Evolutionary conservation across 2,113 vertebrate genomes (phyloP).

Genomic region (Pedionomus torquatus): DNA sequence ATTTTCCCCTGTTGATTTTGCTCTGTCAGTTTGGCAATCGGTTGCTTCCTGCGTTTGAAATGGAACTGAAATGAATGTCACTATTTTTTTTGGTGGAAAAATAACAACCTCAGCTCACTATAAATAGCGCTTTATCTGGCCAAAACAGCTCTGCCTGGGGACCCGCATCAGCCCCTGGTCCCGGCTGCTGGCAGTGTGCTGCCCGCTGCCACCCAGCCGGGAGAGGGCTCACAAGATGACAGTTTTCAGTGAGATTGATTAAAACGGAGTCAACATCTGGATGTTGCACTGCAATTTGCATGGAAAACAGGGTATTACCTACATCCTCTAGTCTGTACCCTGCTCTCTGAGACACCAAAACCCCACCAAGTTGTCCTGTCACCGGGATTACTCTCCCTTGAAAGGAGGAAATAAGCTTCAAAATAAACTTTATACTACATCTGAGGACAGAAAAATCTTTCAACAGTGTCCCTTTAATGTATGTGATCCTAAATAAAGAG

Average conservation of each 20-base stretch:
- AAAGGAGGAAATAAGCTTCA: not conserved
- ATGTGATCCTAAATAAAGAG: not conserved
- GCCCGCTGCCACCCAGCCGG: not conserved
- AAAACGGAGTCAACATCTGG: not conserved
- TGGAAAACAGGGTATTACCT: not conserved
- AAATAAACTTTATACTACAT: not conserved
- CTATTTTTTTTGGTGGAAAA: constrained; percentile 7
- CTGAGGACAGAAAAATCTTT: not conserved
- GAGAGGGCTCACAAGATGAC: not conserved
- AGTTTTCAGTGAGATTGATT: not conserved
- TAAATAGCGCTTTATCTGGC: constrained; percentile 40
- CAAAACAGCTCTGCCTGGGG: constrained; percentile 8
- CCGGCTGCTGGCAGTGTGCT: not conserved
- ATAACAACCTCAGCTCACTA: not conserved
- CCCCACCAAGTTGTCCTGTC: not conserved
- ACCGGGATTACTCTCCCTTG: not conserved
- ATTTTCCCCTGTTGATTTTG: constrained; percentile 33
- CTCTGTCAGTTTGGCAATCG: constrained; percentile 48
- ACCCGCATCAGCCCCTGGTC: not conserved
- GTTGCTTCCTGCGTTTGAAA: constrained; percentile 63
- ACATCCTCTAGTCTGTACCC: not conserved
- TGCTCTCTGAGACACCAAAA: not conserved
- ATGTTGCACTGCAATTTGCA: not conserved
- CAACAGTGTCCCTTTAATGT: not conserved
- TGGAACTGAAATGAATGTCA: not conserved